Base-by-base conservation (phyloP, 2,888 invertebrate genomes). In the Cerastis rubricosa region DNA sequence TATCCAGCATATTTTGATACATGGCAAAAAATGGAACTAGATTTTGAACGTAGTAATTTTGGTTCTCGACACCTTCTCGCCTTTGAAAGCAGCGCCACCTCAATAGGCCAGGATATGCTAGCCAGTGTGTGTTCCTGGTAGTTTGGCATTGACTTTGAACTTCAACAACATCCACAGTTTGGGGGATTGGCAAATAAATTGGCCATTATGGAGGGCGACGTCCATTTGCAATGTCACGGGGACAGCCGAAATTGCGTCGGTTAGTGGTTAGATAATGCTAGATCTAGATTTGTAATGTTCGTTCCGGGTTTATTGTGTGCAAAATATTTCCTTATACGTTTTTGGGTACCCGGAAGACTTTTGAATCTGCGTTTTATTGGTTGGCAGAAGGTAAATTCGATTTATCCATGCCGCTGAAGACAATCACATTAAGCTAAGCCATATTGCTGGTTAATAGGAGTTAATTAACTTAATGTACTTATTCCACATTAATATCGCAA, bases 121-220 rank as follows among this genome's bases (percentile, higher is more conserved):
- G 76, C 25, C 4, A 29, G 12, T 19, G 25, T 17, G 40, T 57
- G 72, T 86, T 87, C 87, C 88, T 85, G 85, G 85, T 81, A 54
- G 67, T 66, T 22, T 81, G 90, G 83, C 90, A 90, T 91, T 91
- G 91, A 91, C 91, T 91, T 91, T 91, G 91, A 91, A 91, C 91
- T 87, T 85, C 74, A 84, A 77, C 75, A 83, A 78, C 77, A 78
- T 40, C 78, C 82, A 80, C 82, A 83, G 85, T 78, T 77, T 88
- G 83, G 88, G 88, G 89, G 85, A 84, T 88, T 77, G 86, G 84
- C 84, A 69, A 82, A 85, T 76, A 85, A 87, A 91, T 89, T 90
- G 87, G 84, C 72, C 7, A 8, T 84, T 80, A 84, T 77, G 61
- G 82, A 84, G 85, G 84, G 77, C 86, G 87, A 78, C 82, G 87